Conservation (phyloP, 2,888 invertebrate species). For the Synanthedon vespiformis region DNA sequence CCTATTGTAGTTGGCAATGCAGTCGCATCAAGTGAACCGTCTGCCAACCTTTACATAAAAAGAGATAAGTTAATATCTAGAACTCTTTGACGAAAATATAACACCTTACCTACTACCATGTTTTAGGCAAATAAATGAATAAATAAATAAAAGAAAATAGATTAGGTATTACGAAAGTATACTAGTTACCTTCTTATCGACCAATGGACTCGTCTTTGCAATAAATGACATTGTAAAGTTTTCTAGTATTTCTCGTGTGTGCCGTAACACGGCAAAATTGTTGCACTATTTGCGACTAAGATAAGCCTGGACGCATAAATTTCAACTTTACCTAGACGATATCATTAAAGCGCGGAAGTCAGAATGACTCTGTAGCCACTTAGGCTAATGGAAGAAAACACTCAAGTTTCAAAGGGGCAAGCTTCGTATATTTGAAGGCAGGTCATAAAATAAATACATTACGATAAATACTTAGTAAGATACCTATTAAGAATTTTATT, state of each 20-base stretch:
- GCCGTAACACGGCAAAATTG: background rate
- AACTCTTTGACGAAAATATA: no score
- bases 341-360: background rate
- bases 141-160: no score
- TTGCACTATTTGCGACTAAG: background rate
- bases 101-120: no score
- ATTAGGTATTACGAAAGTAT: no score
- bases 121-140: no score
- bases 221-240: no score
- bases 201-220: no score
- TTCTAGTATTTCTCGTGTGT: no score
- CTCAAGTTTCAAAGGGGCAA: slow-evolving; percentile 23
- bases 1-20: no score
- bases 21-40: background rate
- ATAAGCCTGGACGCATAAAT: background rate
- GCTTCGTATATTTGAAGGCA: slow-evolving; percentile 7
- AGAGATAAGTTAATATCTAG: background rate
- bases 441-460: slow-evolving; percentile 23
- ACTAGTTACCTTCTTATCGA: no score
- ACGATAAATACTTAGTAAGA: slow-evolving; percentile 6
- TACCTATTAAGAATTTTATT: background rate
- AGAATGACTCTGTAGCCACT: slow-evolving; percentile 13
- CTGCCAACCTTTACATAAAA: background rate
- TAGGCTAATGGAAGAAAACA: slow-evolving; percentile 33
- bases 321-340: background rate